Percentiles rank a stretch among this genome's conserved stretches.
Evolutionary conservation across 2,797 vertebrate species (phyloP).

Genomic region (Chaetophractus vellerosus): DNA sequence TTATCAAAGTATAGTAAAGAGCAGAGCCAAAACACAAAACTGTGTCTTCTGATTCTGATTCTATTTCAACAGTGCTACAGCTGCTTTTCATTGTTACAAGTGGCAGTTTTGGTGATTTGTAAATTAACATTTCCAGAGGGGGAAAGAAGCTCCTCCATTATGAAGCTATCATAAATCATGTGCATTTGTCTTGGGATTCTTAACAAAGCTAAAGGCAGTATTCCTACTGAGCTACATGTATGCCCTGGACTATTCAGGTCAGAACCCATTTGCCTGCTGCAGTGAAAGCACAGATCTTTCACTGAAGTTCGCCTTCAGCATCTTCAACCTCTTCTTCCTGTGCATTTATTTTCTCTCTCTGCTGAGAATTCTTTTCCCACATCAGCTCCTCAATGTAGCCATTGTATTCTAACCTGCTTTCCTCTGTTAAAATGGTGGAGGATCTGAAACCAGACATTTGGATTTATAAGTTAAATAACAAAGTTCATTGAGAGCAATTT

Average conservation of each 20-base stretch:
- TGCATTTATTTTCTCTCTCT: background rate
- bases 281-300: background rate
- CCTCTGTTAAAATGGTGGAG: background rate
- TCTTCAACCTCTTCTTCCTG: rapidly evolving
- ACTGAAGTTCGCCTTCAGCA: background rate
- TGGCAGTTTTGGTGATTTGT: constrained; percentile 41
- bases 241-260: background rate
- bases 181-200: background rate
- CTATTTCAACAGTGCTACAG: background rate
- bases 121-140: constrained; percentile 68
- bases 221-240: rapidly evolving
- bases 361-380: background rate
- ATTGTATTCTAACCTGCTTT: background rate
- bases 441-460: background rate
- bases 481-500: background rate
- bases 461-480: background rate
- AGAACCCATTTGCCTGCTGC: background rate
- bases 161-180: constrained; percentile 42
- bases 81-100: constrained; percentile 24
- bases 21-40: background rate
- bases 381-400: background rate
- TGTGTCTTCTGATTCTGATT: background rate
- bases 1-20: background rate
- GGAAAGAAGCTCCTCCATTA: background rate
- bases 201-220: background rate